A percentile compares a stretch with the other conserved stretches of the same genome.
Evolutionary conservation across 2,888 invertebrate genomes (phyloP).

Genomic region (Agapetus fuscipes): DNA sequence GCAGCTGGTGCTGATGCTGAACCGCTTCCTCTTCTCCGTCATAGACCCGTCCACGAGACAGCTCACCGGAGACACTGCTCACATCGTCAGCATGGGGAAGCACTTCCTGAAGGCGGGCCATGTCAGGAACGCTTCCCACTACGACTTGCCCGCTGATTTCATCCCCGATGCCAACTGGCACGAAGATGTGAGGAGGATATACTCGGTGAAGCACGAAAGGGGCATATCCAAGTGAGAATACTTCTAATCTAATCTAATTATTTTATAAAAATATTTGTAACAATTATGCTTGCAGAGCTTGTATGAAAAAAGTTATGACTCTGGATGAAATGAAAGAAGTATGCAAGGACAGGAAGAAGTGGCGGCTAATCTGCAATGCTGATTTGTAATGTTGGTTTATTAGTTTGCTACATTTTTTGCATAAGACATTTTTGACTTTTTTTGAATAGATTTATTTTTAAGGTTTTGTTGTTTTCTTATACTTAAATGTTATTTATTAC

Average conservation of each 20-base stretch:
- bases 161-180: slow-evolving; percentile 42
- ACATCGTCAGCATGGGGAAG: slow-evolving; percentile 26
- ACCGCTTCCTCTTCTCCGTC: slow-evolving; percentile 71
- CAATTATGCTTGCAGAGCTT: no score
- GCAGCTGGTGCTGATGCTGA: slow-evolving; percentile 70
- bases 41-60: slow-evolving; percentile 48
- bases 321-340: no score
- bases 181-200: slow-evolving; percentile 43
- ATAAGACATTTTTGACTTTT: no score
- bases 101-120: slow-evolving; percentile 32
- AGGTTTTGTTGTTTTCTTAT: no score
- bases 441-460: no score
- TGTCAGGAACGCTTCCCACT: slow-evolving; percentile 9
- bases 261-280: no score
- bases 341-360: no score
- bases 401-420: no score
- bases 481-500: no score
- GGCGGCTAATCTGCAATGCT: no score
- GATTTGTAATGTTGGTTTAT: no score
- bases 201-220: slow-evolving; percentile 22
- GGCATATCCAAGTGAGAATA: slow-evolving; percentile 29
- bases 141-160: slow-evolving; percentile 24
- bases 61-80: slow-evolving; percentile 27
- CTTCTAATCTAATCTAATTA: background rate
- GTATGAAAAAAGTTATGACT: no score